Evolutionary conservation across 2,797 vertebrate genomes (phyloP), one percentile per base, ranked within the genome.

Genomic region (Sandelia bainsii): DNA sequence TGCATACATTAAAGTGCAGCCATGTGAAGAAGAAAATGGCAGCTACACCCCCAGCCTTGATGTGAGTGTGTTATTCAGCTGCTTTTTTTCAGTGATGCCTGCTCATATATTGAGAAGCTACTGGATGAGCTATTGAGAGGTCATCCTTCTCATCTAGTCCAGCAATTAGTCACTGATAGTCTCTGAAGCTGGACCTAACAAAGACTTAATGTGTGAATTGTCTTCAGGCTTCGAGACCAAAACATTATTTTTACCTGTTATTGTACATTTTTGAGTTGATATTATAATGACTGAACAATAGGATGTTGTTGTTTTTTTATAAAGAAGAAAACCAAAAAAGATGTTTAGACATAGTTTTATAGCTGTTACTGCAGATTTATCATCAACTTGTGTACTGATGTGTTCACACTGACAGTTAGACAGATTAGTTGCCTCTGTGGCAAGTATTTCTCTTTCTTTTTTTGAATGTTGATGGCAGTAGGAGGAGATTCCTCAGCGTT

Each of bases 351-450:
- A 62, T 73, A 62, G 71, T 52, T 67, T 74, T 59, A 82, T 72
- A 58, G 72, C 75, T 81, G 81, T 81, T 78, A 80, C 67, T 48
- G 56, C 20, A 27, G 79, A 74, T 83, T 79, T 76, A 67, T 82
- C 84, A 78, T 69, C 51, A 29, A 46, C 53, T 44, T 52, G 40
- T 79, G 57, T 44, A 51, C 67, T 77, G 75, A 81, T 80, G 62
- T 72, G 64, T 75, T 75, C 62, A 59, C 73, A 32, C 49, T 86
- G 87, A 84, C 80, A 80, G 60, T 86, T 61, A 79, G 58, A 80
- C 69, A 77, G 57, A 77, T 81, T 80, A 81, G 66, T 61, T 66
- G 51, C 58, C 69, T 57, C 59, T 20, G 46, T 60, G 37, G 45
- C 52, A 49, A 37, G 6, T 40, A 52, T 69, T 60, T 62, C 67